phyloP scores from a whole-genome alignment of 2,888 invertebrate genomes.

The Chesias legatella region DNA sequence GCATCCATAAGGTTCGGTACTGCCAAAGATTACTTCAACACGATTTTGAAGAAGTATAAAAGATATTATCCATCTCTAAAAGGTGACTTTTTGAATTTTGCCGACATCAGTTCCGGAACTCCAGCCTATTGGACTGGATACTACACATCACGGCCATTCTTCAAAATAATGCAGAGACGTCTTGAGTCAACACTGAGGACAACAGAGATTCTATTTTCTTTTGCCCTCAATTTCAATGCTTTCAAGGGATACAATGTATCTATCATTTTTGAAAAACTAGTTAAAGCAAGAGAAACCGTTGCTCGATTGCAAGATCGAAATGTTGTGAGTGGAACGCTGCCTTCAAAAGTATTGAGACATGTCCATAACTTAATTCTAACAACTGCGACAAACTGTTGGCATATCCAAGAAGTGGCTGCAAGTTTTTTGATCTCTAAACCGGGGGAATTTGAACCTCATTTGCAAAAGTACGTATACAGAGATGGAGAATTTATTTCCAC shows the following conservation, averaged over 20 bases:
- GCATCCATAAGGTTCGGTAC: conserved; percentile 93
- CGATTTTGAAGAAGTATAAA: conserved; percentile 81
- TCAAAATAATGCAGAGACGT: conserved; percentile 90
- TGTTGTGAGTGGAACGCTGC: conserved; percentile 97
- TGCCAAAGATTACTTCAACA: conserved; percentile 91
- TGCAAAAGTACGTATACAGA: conserved; percentile 62
- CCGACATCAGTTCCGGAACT: conserved; percentile 90
- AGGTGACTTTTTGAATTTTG: conserved; percentile 97
- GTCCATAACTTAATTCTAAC: conserved; percentile 83
- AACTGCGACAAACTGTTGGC: conserved; percentile 62
- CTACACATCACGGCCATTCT: conserved; percentile 92
- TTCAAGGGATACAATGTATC: conserved; percentile 76
- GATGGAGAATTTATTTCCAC: conserved; percentile 63
- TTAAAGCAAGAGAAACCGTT: conserved; percentile 86
- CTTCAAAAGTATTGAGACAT: conserved; percentile 91
- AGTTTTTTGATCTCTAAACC: conserved; percentile 85
- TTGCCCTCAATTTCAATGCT: conserved; percentile 84
- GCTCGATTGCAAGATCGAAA: conserved; percentile 97
- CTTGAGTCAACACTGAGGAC: conserved; percentile 89
- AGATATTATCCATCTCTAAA: conserved; percentile 85
- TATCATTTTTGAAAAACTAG: conserved; percentile 67
- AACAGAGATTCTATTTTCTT: conserved; percentile 91
- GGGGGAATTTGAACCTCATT: conserved; percentile 83
- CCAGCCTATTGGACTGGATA: conserved; percentile 98
- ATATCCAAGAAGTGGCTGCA: conserved; percentile 57